Evolutionary conservation across 1,140 invertebrate genomes (phyloP), one percentile per base, ranked within the genome.

Genomic region (Aphelinus certus): DNA sequence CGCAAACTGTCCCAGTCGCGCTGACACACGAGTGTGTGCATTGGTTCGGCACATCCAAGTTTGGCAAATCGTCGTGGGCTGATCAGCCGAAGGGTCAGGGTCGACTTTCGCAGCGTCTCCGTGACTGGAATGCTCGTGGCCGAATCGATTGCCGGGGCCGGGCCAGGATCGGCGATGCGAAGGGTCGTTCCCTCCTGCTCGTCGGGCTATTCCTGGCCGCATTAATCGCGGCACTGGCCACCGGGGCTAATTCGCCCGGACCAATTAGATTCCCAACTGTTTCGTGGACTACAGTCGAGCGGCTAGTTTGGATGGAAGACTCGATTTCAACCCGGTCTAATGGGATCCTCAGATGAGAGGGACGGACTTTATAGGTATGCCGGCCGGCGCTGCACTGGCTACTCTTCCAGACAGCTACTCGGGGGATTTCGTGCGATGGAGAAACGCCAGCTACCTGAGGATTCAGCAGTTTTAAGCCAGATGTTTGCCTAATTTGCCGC

Each of bases 211-310:
- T 6, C 26, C 5, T 43, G 2, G 60, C 48, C 45, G 57, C 71
- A 68, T 74, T 74, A 74, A 74, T 74, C 65, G 72, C 63, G 2
- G 47, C 46, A 3, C 47, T n/a, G 42, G 63, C n/a, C 4, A 46
- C 43, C 7, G 47, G 7, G 47, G 64, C 63, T 73, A 73, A 73
- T 73, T 67, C 47, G 63, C 42, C 63, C 2, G 43, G 43, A 26
- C 26, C 26, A 26, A 26, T 26, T 26, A 26, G 26, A 26, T 26
- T 26, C 26, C 26, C 26, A 26, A 26, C 26, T 26, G 26, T 26
- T 26, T 26, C 51, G 47, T 53, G 65, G n/a, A 74, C 67, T 73
- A 73, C 48, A 73, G 60, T 73, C 62, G 64, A 62, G 56, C 51
- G 49, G 49, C 2, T 63, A 46, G 49, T 63, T 71, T 63, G 5